Base-by-base conservation (phyloP, 2,113 vertebrate genomes). In the Lanius ludovicianus region DNA sequence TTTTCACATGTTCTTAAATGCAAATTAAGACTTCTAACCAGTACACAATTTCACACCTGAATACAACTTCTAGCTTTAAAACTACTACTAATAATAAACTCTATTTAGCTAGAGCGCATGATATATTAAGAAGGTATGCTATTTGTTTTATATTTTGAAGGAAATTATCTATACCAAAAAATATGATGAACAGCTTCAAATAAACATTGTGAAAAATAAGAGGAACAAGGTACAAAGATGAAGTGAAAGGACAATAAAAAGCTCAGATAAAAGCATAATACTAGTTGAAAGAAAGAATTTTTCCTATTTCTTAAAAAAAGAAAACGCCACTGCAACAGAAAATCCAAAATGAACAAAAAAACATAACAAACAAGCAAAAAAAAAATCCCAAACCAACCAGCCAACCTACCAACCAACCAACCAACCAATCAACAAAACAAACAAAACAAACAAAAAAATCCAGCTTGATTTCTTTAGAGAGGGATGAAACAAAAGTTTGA, bases 271-370 rank as follows among this genome's bases (percentile, higher is more conserved):
- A 93, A 75, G 17, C 10, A 59, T 65, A 30, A 17, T 15, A 56
- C 5, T 13, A 60, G 23, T 3, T 3, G 37, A 42, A 23, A 25
- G 33, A 73, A 53, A 14, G 4, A 2, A 0, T n/a, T 63, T 82
- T 39, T 15, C 18, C 6, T 41, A 2, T 77, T 67, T 76, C 11
- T 80, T 52, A 10, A 68, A 49, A 65, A 65, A 76, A 8, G 7
- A 33, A 33, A 31, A 33, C 13, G 4, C 2, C 9, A 35, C 11
- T 13, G 15, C 3, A 42, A 42, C 2, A 11, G 11, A 44, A 89
- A 63, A 25, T 21, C 23, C 35, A 42, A 57, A 46, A 10, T n/a
- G 3, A 71, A 33, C 4, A 12, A 79, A 70, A 50, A 57, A 31
- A 1, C 1, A 6, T 4, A 71, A 30, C 16, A 57, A 31, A 30